Conservation (phyloP, 2,797 vertebrate genomes). For the Paguma larvata region DNA sequence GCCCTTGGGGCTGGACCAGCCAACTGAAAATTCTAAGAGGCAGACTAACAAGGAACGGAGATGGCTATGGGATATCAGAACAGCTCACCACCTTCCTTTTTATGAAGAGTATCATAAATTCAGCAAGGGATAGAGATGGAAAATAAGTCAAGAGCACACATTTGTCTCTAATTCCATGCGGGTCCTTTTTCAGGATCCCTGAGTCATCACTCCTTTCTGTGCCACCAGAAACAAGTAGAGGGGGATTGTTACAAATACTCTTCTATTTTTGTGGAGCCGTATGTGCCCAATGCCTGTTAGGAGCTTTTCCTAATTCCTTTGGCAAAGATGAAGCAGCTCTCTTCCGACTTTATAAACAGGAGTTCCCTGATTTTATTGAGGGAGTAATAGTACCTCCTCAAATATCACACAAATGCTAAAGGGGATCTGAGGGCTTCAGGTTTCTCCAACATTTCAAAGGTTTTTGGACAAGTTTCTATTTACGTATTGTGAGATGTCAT, state of each 20-base stretch:
- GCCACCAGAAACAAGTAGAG: not conserved
- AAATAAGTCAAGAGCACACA: not conserved
- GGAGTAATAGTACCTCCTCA: not conserved
- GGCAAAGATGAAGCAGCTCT: not conserved
- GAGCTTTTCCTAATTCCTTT: not conserved
- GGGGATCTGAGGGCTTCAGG: not conserved
- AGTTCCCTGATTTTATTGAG: not conserved
- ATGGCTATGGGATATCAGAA: not conserved
- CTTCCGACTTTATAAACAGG: not conserved
- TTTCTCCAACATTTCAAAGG: conserved; percentile 13
- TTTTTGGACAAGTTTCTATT: not conserved
- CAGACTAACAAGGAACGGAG: not conserved
- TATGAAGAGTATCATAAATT: not conserved
- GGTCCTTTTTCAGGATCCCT: not conserved
- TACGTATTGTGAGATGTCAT: not conserved
- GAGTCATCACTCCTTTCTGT: not conserved
- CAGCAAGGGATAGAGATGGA: not conserved
- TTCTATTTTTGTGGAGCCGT: not conserved
- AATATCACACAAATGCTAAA: not conserved
- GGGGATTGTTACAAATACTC: not conserved
- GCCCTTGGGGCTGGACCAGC: not conserved
- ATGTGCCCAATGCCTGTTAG: not conserved
- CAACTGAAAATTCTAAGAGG: not conserved
- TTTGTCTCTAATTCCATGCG: not conserved
- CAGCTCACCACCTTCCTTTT: not conserved